phyloP scores from a whole-genome alignment of 92 coral and sea anemone genomes.

The Chrysogorgia sp. region DNA sequence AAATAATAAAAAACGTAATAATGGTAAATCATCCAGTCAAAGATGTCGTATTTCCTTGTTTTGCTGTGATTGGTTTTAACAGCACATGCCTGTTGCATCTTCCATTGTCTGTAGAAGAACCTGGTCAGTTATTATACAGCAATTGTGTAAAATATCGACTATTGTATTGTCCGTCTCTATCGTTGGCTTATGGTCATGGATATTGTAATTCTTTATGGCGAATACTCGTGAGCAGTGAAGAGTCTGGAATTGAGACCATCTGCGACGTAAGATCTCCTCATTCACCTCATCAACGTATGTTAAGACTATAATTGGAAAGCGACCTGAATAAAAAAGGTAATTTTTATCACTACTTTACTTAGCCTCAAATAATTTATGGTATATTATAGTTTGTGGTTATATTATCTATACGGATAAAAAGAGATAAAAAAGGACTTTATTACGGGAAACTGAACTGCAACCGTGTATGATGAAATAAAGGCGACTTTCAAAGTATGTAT shows the following conservation, averaged over 20 bases:
- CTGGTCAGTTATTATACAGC: conserved; percentile 33
- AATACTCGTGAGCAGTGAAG: conserved; percentile 45
- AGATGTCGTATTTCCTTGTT: background rate
- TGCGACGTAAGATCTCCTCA: conserved; percentile 25
- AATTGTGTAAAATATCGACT: conserved; percentile 29
- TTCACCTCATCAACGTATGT: conserved; percentile 37
- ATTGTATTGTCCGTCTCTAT: conserved; percentile 25
- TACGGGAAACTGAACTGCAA: no score
- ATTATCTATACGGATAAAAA: no score
- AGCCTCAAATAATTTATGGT: no score
- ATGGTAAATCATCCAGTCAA: background rate
- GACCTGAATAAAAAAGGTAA: conserved; percentile 28
- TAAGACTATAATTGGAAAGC: conserved; percentile 37
- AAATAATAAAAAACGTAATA: background rate
- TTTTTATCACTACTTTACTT: no score
- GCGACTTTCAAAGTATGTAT: no score
- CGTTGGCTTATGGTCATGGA: conserved; percentile 13
- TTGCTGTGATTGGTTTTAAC: no score
- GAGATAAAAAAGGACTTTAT: no score
- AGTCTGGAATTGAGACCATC: conserved; percentile 50
- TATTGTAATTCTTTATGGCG: conserved; percentile 39
- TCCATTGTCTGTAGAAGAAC: conserved; percentile 36
- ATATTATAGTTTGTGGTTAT: no score
- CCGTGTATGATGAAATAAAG: no score
- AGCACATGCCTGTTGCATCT: conserved; percentile 20